Conservation (phyloP, 2,113 vertebrate genomes). For the Glaucomys volans region DNA sequence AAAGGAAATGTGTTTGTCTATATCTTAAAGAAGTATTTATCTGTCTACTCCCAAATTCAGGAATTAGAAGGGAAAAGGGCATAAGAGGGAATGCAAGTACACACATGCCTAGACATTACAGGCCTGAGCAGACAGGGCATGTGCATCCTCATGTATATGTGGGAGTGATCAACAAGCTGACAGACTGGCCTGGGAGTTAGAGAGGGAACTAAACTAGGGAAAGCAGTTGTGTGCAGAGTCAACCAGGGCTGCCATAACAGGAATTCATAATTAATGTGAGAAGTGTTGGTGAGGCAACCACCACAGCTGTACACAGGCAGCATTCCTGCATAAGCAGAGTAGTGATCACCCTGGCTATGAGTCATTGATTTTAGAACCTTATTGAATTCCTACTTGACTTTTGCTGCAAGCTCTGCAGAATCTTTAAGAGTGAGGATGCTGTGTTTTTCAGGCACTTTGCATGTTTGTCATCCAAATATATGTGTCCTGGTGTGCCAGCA, state of each 20-base stretch:
- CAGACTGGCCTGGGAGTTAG: neutral
- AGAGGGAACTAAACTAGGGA: constrained; percentile 9
- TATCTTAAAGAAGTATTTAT: neutral
- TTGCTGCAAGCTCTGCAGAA: constrained; percentile 27
- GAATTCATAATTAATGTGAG: neutral
- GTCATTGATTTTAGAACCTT: neutral
- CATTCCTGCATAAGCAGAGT: neutral
- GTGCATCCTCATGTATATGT: neutral
- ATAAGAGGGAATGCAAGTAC: neutral
- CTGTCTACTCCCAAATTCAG: neutral
- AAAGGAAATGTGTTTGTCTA: constrained; percentile 43
- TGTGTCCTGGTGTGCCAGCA: constrained; percentile 98
- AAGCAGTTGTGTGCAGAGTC: neutral
- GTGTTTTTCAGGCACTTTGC: constrained; percentile 94
- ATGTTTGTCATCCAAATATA: constrained; percentile 99
- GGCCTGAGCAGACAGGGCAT: neutral
- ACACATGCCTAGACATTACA: neutral
- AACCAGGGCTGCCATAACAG: neutral
- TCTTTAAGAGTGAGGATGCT: neutral
- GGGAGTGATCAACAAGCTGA: neutral
- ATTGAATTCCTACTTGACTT: constrained; percentile 50
- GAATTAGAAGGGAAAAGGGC: neutral
- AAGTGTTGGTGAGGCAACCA: neutral
- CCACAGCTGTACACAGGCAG: neutral
- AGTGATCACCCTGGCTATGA: neutral